phyloP scores from a whole-genome alignment of 2,888 invertebrate species.

The Copidosoma aretas region DNA sequence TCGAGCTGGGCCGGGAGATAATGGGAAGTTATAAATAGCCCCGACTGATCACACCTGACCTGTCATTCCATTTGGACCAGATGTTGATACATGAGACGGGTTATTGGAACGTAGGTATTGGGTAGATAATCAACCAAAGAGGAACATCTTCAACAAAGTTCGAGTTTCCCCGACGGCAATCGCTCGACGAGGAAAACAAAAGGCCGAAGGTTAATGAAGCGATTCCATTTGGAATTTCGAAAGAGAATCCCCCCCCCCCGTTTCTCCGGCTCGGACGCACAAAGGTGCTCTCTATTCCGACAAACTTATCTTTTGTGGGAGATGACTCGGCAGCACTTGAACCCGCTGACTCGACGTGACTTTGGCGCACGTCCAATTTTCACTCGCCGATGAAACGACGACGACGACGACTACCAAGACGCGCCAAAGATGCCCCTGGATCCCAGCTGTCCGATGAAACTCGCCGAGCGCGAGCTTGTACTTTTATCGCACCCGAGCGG shows the following conservation, averaged over 20 bases:
- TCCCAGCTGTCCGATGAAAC: conserved; percentile 30
- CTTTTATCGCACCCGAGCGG: conserved; percentile 7
- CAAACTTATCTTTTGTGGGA: conserved; percentile 50
- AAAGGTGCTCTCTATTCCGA: conserved; percentile 43
- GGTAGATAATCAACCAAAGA: too few relatives aligned
- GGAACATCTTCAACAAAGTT: not conserved
- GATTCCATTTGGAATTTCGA: not conserved
- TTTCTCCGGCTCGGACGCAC: conserved; percentile 9
- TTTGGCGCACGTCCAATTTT: not conserved
- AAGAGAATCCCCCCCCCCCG: not conserved
- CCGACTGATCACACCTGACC: too few relatives aligned
- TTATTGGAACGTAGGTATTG: too few relatives aligned
- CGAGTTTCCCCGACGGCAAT: not conserved
- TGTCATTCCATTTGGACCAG: too few relatives aligned
- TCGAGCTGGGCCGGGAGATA: too few relatives aligned
- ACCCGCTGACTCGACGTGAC: conserved; percentile 22
- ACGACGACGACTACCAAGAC: not conserved
- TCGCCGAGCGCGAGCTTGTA: conserved; percentile 23
- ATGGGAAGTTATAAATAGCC: too few relatives aligned
- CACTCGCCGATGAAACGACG: not conserved
- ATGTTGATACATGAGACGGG: too few relatives aligned
- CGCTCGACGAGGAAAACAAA: not conserved
- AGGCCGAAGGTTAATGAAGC: not conserved
- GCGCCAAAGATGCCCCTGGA: conserved; percentile 16
- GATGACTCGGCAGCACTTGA: conserved; percentile 41